Percentiles rank a stretch among this genome's conserved stretches.
These are phyloP conservation scores for Caenorhabditis sp. DNA, from an alignment of 2,888 invertebrate genomes.

Conservation along the genomic window DNA sequence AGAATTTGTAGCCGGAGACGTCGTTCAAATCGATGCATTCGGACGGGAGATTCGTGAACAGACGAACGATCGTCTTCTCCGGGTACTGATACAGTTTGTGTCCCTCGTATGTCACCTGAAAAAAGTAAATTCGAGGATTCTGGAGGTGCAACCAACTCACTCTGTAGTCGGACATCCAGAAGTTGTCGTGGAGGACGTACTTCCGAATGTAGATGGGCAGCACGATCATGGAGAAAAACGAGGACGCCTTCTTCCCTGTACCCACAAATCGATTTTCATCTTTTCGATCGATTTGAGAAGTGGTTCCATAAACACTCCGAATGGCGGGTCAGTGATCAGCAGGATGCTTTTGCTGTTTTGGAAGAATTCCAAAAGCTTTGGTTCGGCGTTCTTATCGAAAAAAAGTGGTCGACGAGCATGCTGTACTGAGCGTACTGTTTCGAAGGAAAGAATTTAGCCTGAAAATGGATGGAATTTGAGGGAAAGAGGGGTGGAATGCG, in stretches of 20 bases:
- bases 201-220: conserved; percentile 73
- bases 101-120: conserved; percentile 73
- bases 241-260: conserved; percentile 9
- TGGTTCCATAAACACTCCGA: conserved; percentile 74
- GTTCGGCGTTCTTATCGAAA: conserved; percentile 59
- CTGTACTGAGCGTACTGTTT: conserved; percentile 73
- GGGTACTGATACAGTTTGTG: conserved; percentile 69
- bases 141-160: conserved; percentile 37
- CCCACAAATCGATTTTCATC: conserved; percentile 57
- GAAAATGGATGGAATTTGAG: conserved; percentile 14
- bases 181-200: conserved; percentile 62
- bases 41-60: conserved; percentile 71
- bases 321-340: conserved; percentile 75
- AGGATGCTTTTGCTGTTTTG: conserved; percentile 59
- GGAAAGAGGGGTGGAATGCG: conserved; percentile 3
- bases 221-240: conserved; percentile 59
- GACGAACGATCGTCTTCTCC: conserved; percentile 69
- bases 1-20: conserved; percentile 69
- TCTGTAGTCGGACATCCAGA: conserved; percentile 73
- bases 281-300: conserved; percentile 67
- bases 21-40: conserved; percentile 62
- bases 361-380: conserved; percentile 52
- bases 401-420: conserved; percentile 74
- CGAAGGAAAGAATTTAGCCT: conserved; percentile 69
- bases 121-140: not conserved